phyloP scores from a whole-genome alignment of 2,113 vertebrate genomes.

The Rhabdomys dilectus region DNA sequence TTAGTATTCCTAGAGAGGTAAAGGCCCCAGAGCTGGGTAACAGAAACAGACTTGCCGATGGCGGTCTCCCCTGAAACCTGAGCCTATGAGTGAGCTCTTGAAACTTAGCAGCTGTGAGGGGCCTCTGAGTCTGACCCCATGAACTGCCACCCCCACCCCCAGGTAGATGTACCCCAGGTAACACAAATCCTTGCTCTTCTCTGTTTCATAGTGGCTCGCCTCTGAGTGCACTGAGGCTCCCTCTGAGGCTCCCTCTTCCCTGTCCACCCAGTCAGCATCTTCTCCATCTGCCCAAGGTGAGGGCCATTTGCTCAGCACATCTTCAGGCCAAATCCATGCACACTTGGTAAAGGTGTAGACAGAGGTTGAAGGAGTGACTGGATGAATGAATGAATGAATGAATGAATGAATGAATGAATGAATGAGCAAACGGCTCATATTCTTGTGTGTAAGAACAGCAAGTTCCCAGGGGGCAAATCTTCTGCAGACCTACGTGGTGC shows the following conservation, averaged over 20 bases:
- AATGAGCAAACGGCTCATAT: neutral
- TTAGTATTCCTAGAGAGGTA: neutral
- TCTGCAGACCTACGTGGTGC: neutral
- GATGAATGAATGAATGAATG: too few relatives aligned
- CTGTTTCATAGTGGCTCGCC: neutral
- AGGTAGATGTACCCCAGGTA: neutral
- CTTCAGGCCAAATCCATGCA: neutral
- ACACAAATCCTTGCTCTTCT: neutral
- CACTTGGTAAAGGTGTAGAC: neutral
- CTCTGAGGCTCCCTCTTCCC: neutral
- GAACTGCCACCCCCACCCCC: too few relatives aligned
- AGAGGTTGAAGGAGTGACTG: neutral
- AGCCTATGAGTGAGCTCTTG: neutral
- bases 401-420: too few relatives aligned
- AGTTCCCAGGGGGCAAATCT: neutral
- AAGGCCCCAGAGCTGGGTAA: neutral
- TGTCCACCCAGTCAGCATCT: neutral
- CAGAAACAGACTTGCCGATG: neutral
- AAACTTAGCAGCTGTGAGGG: neutral
- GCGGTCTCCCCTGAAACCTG: neutral
- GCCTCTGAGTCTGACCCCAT: neutral
- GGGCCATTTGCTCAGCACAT: neutral
- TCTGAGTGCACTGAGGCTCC: neutral
- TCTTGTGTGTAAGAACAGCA: neutral
- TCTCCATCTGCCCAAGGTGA: neutral